Evolutionary conservation across 1,140 invertebrate genomes (phyloP), one percentile per base, ranked within the genome.

Genomic region (Choristoneura fumiferana): DNA sequence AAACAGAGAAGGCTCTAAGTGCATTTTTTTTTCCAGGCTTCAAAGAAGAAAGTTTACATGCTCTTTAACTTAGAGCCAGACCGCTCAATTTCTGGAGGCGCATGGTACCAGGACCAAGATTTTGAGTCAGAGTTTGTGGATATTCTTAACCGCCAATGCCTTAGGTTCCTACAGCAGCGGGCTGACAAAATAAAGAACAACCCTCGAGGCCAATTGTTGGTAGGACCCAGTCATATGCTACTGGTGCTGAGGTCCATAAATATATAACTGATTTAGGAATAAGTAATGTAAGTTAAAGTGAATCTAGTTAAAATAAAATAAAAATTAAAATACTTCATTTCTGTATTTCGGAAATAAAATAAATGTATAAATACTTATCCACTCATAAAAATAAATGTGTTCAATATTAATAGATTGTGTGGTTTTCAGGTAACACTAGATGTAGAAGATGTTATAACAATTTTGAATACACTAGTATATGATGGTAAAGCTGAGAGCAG

Each of bases 51-150:
- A 84, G 95, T 99, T 0, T 99, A 99, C 73, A 99, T 99, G 96
- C 86, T 99, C 0, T 98, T 94, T 73, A 94, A 98, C 79, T 87
- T 99, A 54, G 97, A 99, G 87, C 97, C 98, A 22, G 97, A 99
- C 86, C 92, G 94, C 62, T 95, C 97, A 6, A 93, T 99, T n/a
- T 98, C 98, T 45, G 98, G 98, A 15, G 98, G 98, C 4, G 95
- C 98, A 0, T 99, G 97, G 96, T 99, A 99, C 86, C 97, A 97
- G 81, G 97, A 98, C 89, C 96, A 99, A 88, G 97, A 99, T 73
- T 99, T 99, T 91, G 98, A 99, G 81, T 95, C 95, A 0, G 98
- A 99, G 89, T 99, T 99, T 93, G 98, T 99, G 1, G 97, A 99
- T 82, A 93, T 99, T 59, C 90, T 99, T 0, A 98, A 97, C 87